Conservation (phyloP, 2,888 invertebrate species). For the Carterocephalus palaemon region DNA sequence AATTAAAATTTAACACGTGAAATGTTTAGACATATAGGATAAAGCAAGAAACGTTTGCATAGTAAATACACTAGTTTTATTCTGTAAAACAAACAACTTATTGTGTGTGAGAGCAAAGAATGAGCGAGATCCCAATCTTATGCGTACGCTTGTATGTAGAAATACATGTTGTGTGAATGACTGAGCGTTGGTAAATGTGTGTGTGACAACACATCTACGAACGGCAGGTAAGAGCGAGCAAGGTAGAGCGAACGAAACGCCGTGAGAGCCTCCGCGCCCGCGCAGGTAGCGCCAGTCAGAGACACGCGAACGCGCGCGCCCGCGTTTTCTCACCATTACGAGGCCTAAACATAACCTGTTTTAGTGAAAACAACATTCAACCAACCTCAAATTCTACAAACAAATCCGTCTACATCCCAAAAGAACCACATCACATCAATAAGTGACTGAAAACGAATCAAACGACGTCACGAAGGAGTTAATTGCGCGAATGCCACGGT, state of each 20-base stretch:
- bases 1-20: too few species aligned
- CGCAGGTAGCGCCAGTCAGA: constrained; percentile 57
- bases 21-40: too few species aligned
- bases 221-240: constrained; percentile 54
- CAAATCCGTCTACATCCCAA: constrained; percentile 25
- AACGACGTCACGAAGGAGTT: constrained; percentile 39
- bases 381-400: constrained; percentile 36
- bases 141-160: constrained; percentile 23
- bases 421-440: constrained; percentile 24
- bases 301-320: constrained; percentile 62
- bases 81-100: too few species aligned
- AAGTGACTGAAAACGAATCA: constrained; percentile 24
- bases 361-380: constrained; percentile 47
- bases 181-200: constrained; percentile 27
- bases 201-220: constrained; percentile 38
- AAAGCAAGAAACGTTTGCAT: too few species aligned
- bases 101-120: too few species aligned
- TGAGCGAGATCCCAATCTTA: constrained; percentile 26
- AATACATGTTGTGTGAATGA: constrained; percentile 35
- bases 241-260: constrained; percentile 60
- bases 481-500: constrained; percentile 76
- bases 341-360: constrained; percentile 45
- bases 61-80: too few species aligned
- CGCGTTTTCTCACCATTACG: constrained; percentile 47
- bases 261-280: constrained; percentile 56